A percentile compares a stretch with the other conserved stretches of the same genome.
phyloP scores from a whole-genome alignment of 2,113 vertebrate species.

The Vulpes lagopus region DNA sequence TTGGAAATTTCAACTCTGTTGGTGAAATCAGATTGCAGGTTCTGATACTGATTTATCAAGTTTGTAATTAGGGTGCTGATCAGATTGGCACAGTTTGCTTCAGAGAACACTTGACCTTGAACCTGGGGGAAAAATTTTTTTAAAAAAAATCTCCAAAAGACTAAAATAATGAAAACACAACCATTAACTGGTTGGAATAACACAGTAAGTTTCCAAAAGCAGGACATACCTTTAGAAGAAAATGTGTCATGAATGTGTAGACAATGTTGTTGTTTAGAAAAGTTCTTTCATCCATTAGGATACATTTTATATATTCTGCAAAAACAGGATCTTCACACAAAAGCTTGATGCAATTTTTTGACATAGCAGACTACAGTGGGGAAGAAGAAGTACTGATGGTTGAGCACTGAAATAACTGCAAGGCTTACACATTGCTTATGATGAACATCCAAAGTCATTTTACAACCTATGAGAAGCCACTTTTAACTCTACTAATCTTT shows the following conservation, averaged over 20 bases:
- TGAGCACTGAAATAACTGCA: not conserved
- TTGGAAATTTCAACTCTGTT: constrained; percentile 95
- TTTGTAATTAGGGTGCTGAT: constrained; percentile 95
- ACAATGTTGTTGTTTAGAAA: constrained; percentile 97
- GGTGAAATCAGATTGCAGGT: constrained; percentile 94
- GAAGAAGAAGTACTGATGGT: constrained; percentile 45
- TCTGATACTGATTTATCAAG: constrained; percentile 97
- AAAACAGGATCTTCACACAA: constrained; percentile 98
- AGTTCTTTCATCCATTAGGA: constrained; percentile 98
- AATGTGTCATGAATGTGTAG: constrained; percentile 97
- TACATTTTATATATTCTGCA: constrained; percentile 98
- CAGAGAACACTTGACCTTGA: constrained; percentile 96
- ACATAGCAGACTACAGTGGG: constrained; percentile 91
- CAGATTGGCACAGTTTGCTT: constrained; percentile 96
- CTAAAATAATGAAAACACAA: not conserved
- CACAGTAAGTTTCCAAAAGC: not conserved
- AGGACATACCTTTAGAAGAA: constrained; percentile 94
- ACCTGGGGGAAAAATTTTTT: constrained; percentile 86
- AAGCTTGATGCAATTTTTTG: constrained; percentile 97
- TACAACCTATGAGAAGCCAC: not conserved
- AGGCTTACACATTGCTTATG: not conserved
- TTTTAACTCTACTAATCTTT: not conserved
- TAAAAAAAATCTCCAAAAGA: constrained; percentile 41
- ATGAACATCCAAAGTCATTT: not conserved
- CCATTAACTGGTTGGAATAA: constrained; percentile 8